Base-by-base conservation (phyloP, 2,888 invertebrate species). In the Blastobasis lacticolella region DNA sequence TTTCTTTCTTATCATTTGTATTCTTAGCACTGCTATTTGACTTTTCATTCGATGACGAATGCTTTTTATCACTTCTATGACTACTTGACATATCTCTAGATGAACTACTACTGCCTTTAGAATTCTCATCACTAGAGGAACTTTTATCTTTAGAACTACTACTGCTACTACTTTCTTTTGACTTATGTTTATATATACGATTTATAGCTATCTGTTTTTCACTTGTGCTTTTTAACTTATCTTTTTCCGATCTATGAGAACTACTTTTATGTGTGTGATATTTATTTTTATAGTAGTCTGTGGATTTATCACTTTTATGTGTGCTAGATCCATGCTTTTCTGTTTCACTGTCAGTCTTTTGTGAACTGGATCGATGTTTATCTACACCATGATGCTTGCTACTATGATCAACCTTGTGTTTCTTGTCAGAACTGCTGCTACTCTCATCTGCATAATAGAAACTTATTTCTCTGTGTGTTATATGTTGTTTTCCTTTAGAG, bases 1-100 rank as follows among this genome's bases (percentile, higher is more conserved):
- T 82, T 7, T 76, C n/a, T n/a, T n/a, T n/a, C n/a, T n/a, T n/a
- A n/a, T n/a, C 76, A 58, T 70, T 69, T 55, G 70, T 75, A 54
- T 57, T 64, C 64, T 73, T 81, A 57, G 67, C 64, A 60, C 66
- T 71, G 54, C 61, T 64, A 51, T 65, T 73, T 49, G 70, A 67
- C 63, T 76, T 82, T 51, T 81, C 79, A 69, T 69, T 77, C 55
- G 77, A 73, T 23, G 69, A 66, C 44, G 70, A 67, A 56, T 77
- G 75, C 60, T 74, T 82, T 58, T 78, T 82, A 45, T 84, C 81
- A 71, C 69, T 76, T 63, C 73, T 79, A 63, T 74, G 68, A 70
- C 69, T 74, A 67, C 69, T 74, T 45, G 78, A 75, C 63, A 77
- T 85, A 46, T 84, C 83, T 68, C 79, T 86, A 52, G 78, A 77